Percentiles rank a stretch among this genome's conserved stretches.
These are phyloP conservation scores for Mallotus villosus DNA, from an alignment of 2,797 vertebrate species.

Conservation along the genomic window DNA sequence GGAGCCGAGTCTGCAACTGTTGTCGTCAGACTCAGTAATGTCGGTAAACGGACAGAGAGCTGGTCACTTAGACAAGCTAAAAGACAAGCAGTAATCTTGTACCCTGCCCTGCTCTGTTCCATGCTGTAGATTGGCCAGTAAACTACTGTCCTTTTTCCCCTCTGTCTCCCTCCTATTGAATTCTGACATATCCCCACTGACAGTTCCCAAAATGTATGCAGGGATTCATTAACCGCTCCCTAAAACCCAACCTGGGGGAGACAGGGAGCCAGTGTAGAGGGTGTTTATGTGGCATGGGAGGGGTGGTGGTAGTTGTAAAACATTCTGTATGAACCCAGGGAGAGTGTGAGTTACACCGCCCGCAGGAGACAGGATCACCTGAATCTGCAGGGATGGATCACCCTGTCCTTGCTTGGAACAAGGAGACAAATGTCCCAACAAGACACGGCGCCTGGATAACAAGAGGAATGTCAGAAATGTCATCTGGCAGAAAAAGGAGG, in stretches of 20 bases:
- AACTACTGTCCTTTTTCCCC: background rate
- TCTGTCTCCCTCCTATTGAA: background rate
- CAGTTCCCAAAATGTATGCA: slow-evolving; percentile 19
- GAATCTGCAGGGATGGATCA: slow-evolving; percentile 13
- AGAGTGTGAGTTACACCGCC: slow-evolving; percentile 35
- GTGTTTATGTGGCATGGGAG: background rate
- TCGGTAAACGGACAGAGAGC: background rate
- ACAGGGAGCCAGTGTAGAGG: slow-evolving; percentile 18
- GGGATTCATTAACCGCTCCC: slow-evolving; percentile 10
- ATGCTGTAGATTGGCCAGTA: background rate
- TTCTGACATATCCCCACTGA: slow-evolving; percentile 17
- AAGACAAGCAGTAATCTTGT: background rate
- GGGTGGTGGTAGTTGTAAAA: slow-evolving; percentile 4
- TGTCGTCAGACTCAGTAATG: background rate
- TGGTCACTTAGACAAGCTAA: background rate
- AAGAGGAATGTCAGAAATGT: slow-evolving; percentile 37
- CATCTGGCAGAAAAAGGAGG: slow-evolving; percentile 13
- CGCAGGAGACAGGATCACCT: background rate
- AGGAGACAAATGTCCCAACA: slow-evolving; percentile 42
- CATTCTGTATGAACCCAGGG: slow-evolving; percentile 26
- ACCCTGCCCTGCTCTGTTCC: background rate
- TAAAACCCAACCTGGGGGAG: slow-evolving; percentile 9
- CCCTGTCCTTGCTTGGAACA: slow-evolving; percentile 48
- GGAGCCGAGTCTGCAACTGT: no score
- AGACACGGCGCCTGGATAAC: slow-evolving; percentile 45